Percentiles rank a stretch among this genome's conserved stretches.
These are phyloP conservation scores for Capromys pilorides DNA, from an alignment of 2,797 vertebrate species.

Conservation along the genomic window DNA sequence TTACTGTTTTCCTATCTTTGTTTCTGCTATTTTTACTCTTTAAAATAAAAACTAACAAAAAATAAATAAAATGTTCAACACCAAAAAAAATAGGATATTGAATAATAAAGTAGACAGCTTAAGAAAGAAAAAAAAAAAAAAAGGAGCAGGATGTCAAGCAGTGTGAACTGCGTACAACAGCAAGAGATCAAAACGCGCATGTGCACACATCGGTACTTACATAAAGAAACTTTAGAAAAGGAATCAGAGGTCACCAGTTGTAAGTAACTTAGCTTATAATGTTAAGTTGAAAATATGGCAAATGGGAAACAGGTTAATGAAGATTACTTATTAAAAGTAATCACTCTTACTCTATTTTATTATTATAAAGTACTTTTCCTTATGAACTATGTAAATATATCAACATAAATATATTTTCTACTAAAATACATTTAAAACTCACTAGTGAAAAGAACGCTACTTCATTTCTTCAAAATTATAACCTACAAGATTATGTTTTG, in stretches of 20 bases:
- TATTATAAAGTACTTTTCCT: neutral
- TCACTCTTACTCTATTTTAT: no score
- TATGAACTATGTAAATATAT: neutral
- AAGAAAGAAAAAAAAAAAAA: no score
- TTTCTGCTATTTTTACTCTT: no score
- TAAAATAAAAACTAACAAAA: no score
- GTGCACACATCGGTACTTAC: neutral
- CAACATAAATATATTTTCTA: neutral
- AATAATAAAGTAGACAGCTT: no score
- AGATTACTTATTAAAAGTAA: neutral
- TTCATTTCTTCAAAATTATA: conserved; percentile 27
- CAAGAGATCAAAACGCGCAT: neutral
- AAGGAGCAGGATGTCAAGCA: neutral
- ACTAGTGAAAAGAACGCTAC: neutral
- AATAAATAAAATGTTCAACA: no score
- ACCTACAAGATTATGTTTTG: neutral
- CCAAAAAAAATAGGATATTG: no score
- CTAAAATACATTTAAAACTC: neutral
- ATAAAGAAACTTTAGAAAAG: neutral
- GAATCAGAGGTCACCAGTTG: neutral
- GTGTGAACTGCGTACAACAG: neutral
- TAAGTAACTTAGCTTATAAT: neutral
- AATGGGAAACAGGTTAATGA: neutral
- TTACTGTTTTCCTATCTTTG: no score
- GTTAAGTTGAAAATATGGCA: neutral